Conservation (phyloP, 2,888 invertebrate species). For the Nymphalis urticae region DNA sequence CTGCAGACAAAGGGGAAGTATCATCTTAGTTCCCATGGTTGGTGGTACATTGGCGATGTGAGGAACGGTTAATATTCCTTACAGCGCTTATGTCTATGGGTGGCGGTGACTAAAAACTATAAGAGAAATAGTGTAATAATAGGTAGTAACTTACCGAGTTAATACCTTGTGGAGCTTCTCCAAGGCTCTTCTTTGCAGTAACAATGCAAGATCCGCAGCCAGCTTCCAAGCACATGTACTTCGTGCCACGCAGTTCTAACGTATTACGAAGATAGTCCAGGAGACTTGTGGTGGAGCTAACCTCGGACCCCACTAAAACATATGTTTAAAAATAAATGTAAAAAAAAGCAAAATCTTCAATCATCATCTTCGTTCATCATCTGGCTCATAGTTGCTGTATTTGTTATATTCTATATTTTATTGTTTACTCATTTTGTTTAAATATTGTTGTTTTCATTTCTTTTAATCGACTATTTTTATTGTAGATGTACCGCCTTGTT, state of each 20-base stretch:
- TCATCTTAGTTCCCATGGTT: too few relatives aligned
- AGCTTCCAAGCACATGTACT: conserved; percentile 85
- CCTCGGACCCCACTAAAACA: conserved; percentile 77
- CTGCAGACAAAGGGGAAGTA: too few relatives aligned
- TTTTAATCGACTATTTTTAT: too few relatives aligned
- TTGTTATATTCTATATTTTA: too few relatives aligned
- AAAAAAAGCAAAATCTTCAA: neutral
- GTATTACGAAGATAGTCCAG: conserved; percentile 80
- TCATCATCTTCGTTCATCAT: neutral
- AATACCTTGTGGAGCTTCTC: conserved; percentile 69
- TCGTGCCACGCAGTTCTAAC: conserved; percentile 83
- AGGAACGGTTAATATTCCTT: too few relatives aligned
- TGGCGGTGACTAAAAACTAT: too few relatives aligned
- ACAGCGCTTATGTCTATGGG: too few relatives aligned
- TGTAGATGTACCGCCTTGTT: too few relatives aligned
- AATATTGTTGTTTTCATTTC: too few relatives aligned
- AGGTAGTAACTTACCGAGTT: conserved; percentile 80
- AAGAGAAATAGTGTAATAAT: too few relatives aligned
- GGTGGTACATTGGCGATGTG: too few relatives aligned
- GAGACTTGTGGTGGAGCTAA: conserved; percentile 79
- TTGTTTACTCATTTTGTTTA: too few relatives aligned
- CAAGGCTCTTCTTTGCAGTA: conserved; percentile 55
- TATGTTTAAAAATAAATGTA: neutral
- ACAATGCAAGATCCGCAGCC: conserved; percentile 86
- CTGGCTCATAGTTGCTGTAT: neutral